Base-by-base conservation (phyloP, 2,888 invertebrate species). In the Microctonus brassicae region DNA sequence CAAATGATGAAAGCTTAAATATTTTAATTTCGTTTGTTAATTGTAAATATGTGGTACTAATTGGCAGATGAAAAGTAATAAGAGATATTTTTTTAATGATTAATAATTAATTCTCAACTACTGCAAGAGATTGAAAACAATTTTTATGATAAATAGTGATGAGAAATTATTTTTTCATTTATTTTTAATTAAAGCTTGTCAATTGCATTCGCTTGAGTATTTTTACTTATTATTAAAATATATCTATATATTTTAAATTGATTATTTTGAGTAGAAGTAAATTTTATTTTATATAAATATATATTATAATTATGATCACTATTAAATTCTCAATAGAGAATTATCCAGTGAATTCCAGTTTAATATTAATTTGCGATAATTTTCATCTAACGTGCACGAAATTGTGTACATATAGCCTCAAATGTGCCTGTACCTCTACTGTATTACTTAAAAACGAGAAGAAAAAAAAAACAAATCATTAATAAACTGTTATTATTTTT, bases 401-500 rank as follows among this genome's bases (percentile, higher is more conserved):
- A 72, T 47, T 47, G 47, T 64, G 71, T 67, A 67, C 61, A 69
- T 62, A 7, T 70, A 69, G 73, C 76, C 76, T 72, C 77, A 73
- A 81, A 80, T 80, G 82, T 83, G 82, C 81, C 81, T 84, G 84
- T 84, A 83, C 62, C 67, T 78, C 70, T 77, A 82, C 76, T 81
- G 79, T 85, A 83, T 85, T 84, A 81, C 78, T 82, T 75, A 73
- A 81, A 80, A 78, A 64, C 26, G 13, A 60, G n/a, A n/a, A n/a
- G n/a, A n/a, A n/a, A n/a, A n/a, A n/a, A n/a, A n/a, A n/a, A n/a
- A 62, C 42, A 22, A 34, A 65, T 60, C 78, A 80, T 84, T 81
- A 85, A 84, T 84, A 84, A 85, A 84, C 78, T 81, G 80, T 84
- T 85, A 82, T 84, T 83, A 84, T 84, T 84, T 84, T 83, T 79